Base-by-base conservation (phyloP, 1,140 invertebrate genomes). In the Dolichoris vasculosae region DNA sequence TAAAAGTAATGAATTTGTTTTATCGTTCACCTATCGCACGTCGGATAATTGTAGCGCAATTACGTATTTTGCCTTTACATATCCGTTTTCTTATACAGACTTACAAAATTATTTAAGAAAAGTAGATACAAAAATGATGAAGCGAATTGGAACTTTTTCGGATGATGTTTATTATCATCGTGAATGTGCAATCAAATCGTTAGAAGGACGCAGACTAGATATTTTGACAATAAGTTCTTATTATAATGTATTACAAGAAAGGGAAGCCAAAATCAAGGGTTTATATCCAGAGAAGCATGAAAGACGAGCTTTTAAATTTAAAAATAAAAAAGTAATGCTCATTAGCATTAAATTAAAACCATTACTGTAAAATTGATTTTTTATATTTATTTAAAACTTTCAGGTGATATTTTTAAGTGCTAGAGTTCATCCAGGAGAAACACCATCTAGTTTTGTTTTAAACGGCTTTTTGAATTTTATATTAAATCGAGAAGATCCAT, bases 391-490 rank as follows among this genome's bases (percentile, higher is more conserved):
- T 88, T 76, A 69, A 46, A 76, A 76, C 82, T 90, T 91, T 35
- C 89, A 96, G 96, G 94, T 97, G 0, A 95, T 98, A 82, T 97
- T 99, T 91, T 93, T 99, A 87, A 97, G 97, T 84, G 97, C 97
- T 8, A 94, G 98, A 88, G 98, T 99, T 75, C 98, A 99, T 94
- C 98, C 96, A 38, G 98, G 98, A 26, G 98, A 99, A 94, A 98
- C 97, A 32, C 98, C 98, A 81, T 97, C 97, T 11, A 98, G 97
- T 91, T 99, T 98, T 94, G 97, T 99, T 26, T 96, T 99, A 93
- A 98, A 98, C 92, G 98, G 98, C 30, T 96, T 98, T 86, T 93
- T 99, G 20, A 96, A 97, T 90, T 96, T 97, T 63, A 90, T 97
- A 77, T 90, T 99, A 9, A 95, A 95, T 84, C 94, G 95, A 46